Evolutionary conservation across 2,113 vertebrate genomes (phyloP).

Genomic region (Strix aluco): DNA sequence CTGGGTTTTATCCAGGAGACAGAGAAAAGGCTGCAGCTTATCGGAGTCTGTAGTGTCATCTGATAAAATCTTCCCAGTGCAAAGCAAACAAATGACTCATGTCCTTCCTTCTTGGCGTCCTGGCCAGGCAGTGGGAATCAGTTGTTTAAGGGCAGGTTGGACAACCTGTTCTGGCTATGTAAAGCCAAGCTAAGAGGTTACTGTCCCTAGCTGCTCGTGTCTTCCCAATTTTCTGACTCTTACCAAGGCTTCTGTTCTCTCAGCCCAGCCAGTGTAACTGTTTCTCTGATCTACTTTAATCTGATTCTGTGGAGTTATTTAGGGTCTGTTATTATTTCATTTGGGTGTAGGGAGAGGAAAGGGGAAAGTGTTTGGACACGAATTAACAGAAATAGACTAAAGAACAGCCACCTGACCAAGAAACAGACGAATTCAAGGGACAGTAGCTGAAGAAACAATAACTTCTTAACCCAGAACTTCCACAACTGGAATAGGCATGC

Average conservation of each 20-base stretch:
- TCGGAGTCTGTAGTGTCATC: conserved; percentile 64
- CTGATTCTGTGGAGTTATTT: not conserved
- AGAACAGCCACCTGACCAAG: not conserved
- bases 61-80: conserved; percentile 60
- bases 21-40: conserved; percentile 48
- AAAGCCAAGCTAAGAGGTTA: not conserved
- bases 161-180: conserved; percentile 4
- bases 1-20: conserved; percentile 63
- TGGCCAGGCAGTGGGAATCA: conserved; percentile 19
- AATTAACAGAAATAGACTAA: not conserved
- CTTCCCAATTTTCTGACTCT: not conserved
- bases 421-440: not conserved
- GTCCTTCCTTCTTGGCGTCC: conserved; percentile 44
- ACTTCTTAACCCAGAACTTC: not conserved
- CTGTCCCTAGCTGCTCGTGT: not conserved
- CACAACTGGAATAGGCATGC: not conserved
- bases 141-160: conserved; percentile 43
- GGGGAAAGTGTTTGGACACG: not conserved
- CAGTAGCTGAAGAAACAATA: not conserved
- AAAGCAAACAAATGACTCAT: conserved; percentile 61
- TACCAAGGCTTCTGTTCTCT: not conserved
- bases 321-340: not conserved
- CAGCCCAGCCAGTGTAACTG: not conserved
- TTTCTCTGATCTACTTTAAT: not conserved
- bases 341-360: not conserved